A percentile compares a stretch with the other conserved stretches of the same genome.
Evolutionary conservation across 2,113 vertebrate species (phyloP).

Genomic region (Etheostoma cragini): DNA sequence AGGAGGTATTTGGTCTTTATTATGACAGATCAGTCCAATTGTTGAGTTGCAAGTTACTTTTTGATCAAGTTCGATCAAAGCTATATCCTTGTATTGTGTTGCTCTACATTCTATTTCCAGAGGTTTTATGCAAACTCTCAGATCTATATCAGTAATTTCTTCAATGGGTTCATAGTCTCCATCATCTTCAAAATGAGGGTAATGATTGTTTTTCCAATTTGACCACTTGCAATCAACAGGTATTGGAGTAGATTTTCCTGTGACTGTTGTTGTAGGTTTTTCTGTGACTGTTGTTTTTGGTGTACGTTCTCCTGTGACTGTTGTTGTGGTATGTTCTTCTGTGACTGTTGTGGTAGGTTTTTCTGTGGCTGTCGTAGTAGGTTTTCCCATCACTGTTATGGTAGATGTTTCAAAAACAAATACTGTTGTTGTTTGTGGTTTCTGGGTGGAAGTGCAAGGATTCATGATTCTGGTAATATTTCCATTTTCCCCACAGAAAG

Average conservation of each 20-base stretch:
- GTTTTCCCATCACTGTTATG: too few relatives aligned
- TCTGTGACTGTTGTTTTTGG: neutral
- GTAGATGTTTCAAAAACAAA: constrained; percentile 51
- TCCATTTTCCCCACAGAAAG: constrained; percentile 83
- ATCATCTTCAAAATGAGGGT: neutral
- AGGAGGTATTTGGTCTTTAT: constrained; percentile 47
- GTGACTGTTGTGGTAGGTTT: neutral
- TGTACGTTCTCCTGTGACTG: neutral
- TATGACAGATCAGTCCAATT: constrained; percentile 69
- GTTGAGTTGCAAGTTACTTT: constrained; percentile 37
- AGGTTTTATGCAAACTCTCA: constrained; percentile 25
- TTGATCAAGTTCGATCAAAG: constrained; percentile 23
- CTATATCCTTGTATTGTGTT: accelerated
- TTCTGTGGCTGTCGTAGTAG: neutral
- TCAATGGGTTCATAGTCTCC: constrained; percentile 49
- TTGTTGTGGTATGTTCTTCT: neutral
- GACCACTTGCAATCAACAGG: constrained; percentile 36
- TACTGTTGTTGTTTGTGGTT: constrained; percentile 32
- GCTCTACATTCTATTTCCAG: constrained; percentile 58
- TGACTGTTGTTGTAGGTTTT: neutral
- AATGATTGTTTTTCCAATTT: constrained; percentile 23
- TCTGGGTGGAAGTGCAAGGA: constrained; percentile 40
- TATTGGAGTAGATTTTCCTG: neutral
- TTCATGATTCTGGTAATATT: constrained; percentile 67
- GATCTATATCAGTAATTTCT: constrained; percentile 7